phyloP scores from a whole-genome alignment of 2,113 vertebrate species.

The Hippocampus mohnikei region DNA sequence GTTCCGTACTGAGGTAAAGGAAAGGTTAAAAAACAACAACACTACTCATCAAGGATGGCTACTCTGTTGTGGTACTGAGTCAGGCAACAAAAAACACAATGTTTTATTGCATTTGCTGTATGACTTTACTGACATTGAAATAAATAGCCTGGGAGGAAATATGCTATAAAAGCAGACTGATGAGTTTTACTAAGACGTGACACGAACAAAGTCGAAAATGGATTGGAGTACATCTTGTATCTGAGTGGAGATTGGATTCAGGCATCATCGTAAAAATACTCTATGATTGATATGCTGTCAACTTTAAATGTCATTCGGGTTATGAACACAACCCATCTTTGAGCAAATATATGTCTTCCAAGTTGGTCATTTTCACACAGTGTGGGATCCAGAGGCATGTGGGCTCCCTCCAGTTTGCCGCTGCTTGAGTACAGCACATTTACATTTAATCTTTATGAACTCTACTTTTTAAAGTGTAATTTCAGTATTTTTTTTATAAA shows the following conservation, averaged over 20 bases:
- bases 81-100: not conserved
- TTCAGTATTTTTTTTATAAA: too few species aligned
- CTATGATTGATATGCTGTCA: constrained; percentile 2
- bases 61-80: not conserved
- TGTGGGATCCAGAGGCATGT: not conserved
- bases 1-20: not conserved
- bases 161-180: constrained; percentile 16
- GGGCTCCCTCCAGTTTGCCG: not conserved
- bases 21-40: not conserved
- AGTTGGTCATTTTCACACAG: not conserved
- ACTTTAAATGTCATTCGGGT: not conserved
- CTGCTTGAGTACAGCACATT: not conserved
- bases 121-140: constrained; percentile 4
- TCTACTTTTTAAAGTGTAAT: too few species aligned
- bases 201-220: constrained; percentile 11
- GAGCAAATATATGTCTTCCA: not conserved
- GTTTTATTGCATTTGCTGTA: not conserved
- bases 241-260: constrained; percentile 44
- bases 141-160: constrained; percentile 4
- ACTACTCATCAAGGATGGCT: not conserved
- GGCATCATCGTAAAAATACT: constrained; percentile 10
- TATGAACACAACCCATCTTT: not conserved
- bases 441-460: too few species aligned
- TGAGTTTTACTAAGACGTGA: constrained; percentile 32
- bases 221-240: constrained; percentile 18